Evolutionary conservation across 1,140 invertebrate species (phyloP), one percentile per base, ranked within the genome.

Genomic region (Pseudomyrmex sp.): DNA sequence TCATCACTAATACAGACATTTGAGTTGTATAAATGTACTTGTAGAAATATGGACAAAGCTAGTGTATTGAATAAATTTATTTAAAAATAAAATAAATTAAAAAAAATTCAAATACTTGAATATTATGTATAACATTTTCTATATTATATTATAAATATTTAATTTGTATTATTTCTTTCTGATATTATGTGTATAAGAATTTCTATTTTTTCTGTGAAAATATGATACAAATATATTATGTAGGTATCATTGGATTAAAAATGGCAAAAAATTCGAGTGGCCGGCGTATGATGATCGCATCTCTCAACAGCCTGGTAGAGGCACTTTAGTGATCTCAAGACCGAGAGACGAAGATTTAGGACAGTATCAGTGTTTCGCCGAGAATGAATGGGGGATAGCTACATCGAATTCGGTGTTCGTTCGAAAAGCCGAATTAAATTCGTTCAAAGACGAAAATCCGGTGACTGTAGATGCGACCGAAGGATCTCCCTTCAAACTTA

Each of bases 341-440:
- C 98, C 98, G 0, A 95, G 97, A 73, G 97, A 99, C 89, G 98
- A 99, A 91, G 99, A 99, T 94, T 95, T 99, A 46, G 98, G 98
- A 48, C 97, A 99, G 88, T 99, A 99, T 94, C 99, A 99, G 92
- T 99, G 99, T 94, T 98, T 99, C 93, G 99, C 99, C 0, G 96
- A 96, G 89, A 99, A 99, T 92, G 97, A 98, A 89, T 98, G 98
- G 95, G 99, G 99, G 62, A 97, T 96, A 3, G 98, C 98, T 13
- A 98, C 98, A 0, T 98, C 98, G 0, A 99, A 99, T 93, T 98
- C 98, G 0, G 98, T 99, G 10, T 98, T 98, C 91, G 97, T 99
- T 13, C 95, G 98, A n/a, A 98, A 99, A 94, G 98, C 98, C 4
- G 98, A 99, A 93, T 94, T 99, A 76, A 98, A 98, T 93, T 97